Percentiles rank a stretch among this genome's conserved stretches.
phyloP scores from a whole-genome alignment of 2,888 invertebrate genomes.

The Meteorus colon region DNA sequence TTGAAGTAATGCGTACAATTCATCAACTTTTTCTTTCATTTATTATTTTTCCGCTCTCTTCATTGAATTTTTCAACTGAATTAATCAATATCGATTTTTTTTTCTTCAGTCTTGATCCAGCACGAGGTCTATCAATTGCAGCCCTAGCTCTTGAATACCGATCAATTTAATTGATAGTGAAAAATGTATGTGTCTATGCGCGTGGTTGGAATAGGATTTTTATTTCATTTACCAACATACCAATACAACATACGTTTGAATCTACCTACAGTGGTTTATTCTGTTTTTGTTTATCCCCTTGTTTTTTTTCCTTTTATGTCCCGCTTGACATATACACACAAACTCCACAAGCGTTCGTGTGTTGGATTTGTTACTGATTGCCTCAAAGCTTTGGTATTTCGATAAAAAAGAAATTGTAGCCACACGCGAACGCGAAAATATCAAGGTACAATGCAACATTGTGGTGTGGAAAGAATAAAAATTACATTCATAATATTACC shows the following conservation, averaged over 20 bases:
- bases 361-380: neutral
- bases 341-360: neutral
- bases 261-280: neutral
- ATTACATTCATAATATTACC: constrained; percentile 28
- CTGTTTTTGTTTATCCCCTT: neutral
- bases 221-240: no score
- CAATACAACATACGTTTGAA: no score
- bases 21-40: neutral
- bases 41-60: neutral
- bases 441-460: neutral
- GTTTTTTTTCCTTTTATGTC: neutral
- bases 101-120: neutral
- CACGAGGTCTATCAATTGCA: neutral
- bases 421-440: neutral
- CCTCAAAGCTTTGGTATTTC: neutral
- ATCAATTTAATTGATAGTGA: constrained; percentile 7
- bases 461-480: neutral
- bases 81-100: neutral
- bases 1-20: neutral
- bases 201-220: no score
- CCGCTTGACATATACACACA: neutral
- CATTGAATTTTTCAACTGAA: no score
- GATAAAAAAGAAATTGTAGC: neutral
- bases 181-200: neutral
- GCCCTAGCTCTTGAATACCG: neutral